Conservation (phyloP, 2,797 vertebrate genomes). For the Emydoidea blandingii region DNA sequence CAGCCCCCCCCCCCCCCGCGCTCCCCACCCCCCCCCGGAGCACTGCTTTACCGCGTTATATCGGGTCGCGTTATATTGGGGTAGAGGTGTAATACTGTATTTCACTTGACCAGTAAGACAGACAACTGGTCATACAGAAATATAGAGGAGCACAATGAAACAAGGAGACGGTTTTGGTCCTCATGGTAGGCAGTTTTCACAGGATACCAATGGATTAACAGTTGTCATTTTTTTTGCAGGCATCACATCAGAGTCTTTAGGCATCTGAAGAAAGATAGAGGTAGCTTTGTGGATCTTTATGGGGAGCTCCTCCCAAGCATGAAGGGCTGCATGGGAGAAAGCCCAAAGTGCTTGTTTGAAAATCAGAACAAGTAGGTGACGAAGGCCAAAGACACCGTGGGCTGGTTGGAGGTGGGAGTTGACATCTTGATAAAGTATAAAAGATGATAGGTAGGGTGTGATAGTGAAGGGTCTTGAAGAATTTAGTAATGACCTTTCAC, state of each 20-base stretch:
- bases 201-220: not conserved
- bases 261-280: not conserved
- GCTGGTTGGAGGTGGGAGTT: fast-evolving
- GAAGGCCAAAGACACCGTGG: not conserved
- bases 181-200: not conserved
- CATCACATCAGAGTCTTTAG: not conserved
- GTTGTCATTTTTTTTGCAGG: not conserved
- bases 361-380: not conserved
- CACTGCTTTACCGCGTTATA: no score
- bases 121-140: not conserved
- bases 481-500: fast-evolving
- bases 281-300: not conserved
- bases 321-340: not conserved
- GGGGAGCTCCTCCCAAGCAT: not conserved
- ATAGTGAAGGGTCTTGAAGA: not conserved
- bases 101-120: not conserved
- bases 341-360: not conserved
- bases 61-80: no score
- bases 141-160: not conserved
- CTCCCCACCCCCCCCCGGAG: no score
- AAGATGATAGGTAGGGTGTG: not conserved
- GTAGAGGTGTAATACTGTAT: not conserved
- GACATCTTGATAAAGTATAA: not conserved
- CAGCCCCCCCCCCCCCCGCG: no score
- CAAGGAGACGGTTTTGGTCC: not conserved